A percentile compares a stretch with the other conserved stretches of the same genome.
These are phyloP conservation scores for Drosophila ercepeae DNA, from an alignment of 1,140 invertebrate species.

Conservation along the genomic window DNA sequence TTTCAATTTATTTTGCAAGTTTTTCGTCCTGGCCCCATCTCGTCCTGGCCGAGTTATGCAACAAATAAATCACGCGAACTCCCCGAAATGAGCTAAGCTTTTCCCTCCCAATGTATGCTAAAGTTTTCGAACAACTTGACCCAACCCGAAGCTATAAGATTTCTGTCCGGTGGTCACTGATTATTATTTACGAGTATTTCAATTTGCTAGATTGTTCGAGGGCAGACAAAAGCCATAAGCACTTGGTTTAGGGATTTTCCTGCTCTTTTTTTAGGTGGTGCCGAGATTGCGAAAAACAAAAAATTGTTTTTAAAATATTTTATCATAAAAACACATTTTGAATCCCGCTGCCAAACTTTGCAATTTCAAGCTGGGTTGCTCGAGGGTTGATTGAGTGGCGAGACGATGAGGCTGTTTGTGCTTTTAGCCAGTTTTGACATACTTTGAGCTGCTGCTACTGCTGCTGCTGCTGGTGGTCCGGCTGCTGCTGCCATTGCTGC, in stretches of 20 bases:
- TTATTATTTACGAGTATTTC: slow-evolving; percentile 76
- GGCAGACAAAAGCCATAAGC: slow-evolving; percentile 61
- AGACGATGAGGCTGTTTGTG: slow-evolving; percentile 18
- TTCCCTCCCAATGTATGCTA: slow-evolving; percentile 29
- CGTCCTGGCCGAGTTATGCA: slow-evolving; percentile 60
- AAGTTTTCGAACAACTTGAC: slow-evolving; percentile 35
- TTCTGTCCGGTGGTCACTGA: slow-evolving; percentile 40
- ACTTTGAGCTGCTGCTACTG: slow-evolving; percentile 17
- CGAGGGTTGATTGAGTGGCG: slow-evolving; percentile 12
- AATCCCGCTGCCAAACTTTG: slow-evolving; percentile 65
- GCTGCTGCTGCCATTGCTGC: background rate
- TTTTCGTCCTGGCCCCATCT: slow-evolving; percentile 9
- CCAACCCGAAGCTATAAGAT: slow-evolving; percentile 20
- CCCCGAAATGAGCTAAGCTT: slow-evolving; percentile 60
- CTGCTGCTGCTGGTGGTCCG: slow-evolving; percentile 15
- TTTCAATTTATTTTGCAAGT: slow-evolving; percentile 77
- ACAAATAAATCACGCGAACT: slow-evolving; percentile 74
- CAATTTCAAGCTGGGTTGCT: slow-evolving; percentile 47
- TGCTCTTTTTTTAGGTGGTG: background rate
- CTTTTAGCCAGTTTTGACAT: slow-evolving; percentile 49
- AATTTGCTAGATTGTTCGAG: slow-evolving; percentile 59
- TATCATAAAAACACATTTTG: slow-evolving; percentile 61
- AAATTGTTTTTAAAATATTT: slow-evolving; percentile 72
- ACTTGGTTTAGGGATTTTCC: slow-evolving; percentile 36
- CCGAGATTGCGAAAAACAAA: background rate